phyloP scores from a whole-genome alignment of 2,888 invertebrate species.

The Sympetrum striolatum region DNA sequence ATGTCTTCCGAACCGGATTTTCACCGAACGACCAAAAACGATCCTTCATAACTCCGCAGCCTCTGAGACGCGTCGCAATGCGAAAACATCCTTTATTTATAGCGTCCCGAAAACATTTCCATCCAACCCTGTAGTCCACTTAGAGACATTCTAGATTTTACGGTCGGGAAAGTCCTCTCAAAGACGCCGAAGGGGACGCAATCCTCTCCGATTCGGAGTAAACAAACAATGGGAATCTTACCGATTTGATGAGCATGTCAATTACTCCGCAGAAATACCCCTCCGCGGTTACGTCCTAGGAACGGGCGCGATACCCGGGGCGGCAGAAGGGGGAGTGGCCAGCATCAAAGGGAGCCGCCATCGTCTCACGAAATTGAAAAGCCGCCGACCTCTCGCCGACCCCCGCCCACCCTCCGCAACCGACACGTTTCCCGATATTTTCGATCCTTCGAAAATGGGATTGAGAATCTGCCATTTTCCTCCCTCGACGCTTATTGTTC shows the following conservation, averaged over 20 bases:
- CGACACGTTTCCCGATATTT: conserved; percentile 16
- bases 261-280: background rate
- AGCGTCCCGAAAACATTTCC: too few species aligned
- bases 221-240: background rate
- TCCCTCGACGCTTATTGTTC: background rate
- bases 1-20: too few species aligned
- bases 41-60: too few species aligned
- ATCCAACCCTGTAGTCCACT: too few species aligned
- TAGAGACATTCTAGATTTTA: background rate
- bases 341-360: conserved; percentile 21
- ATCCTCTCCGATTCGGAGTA: background rate
- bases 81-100: too few species aligned
- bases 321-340: background rate
- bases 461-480: background rate
- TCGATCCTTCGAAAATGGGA: background rate
- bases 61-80: too few species aligned
- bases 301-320: background rate
- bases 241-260: background rate
- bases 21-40: too few species aligned
- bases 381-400: conserved; percentile 8
- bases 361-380: conserved; percentile 39
- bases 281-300: background rate
- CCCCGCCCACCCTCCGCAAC: background rate
- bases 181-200: background rate
- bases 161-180: background rate